Conservation (phyloP, 2,797 vertebrate species). For the Saxicola maurus region DNA sequence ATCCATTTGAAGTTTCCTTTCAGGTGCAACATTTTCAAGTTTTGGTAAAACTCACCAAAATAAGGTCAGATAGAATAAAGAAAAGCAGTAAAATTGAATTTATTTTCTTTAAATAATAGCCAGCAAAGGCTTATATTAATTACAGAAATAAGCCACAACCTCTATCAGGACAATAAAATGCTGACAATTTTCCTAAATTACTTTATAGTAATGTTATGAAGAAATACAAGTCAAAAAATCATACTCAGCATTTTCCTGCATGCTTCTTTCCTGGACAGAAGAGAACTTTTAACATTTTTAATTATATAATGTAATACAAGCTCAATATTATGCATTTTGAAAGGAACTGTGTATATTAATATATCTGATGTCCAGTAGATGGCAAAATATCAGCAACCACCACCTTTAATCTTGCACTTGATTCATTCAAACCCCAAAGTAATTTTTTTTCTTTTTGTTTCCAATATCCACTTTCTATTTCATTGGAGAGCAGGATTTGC, state of each 20-base stretch:
- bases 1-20: neutral
- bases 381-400: neutral
- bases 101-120: neutral
- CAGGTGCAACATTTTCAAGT: neutral
- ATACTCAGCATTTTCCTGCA: conserved; percentile 9
- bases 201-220: neutral
- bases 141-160: neutral
- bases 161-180: neutral
- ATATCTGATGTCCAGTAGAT: neutral
- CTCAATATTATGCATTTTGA: neutral
- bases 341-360: neutral
- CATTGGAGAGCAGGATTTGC: neutral
- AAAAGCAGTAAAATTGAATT: neutral
- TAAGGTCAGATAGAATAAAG: neutral
- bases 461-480: neutral
- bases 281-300: neutral
- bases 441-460: neutral
- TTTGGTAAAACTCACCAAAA: neutral
- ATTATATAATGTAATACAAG: neutral
- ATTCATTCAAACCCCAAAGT: neutral
- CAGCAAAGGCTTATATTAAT: neutral
- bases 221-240: neutral
- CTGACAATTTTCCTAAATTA: neutral
- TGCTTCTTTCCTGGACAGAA: neutral
- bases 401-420: conserved; percentile 10